Evolutionary conservation across 2,888 invertebrate species (phyloP), one percentile per base, ranked within the genome.

Genomic region (Drosophila neonasuta): DNA sequence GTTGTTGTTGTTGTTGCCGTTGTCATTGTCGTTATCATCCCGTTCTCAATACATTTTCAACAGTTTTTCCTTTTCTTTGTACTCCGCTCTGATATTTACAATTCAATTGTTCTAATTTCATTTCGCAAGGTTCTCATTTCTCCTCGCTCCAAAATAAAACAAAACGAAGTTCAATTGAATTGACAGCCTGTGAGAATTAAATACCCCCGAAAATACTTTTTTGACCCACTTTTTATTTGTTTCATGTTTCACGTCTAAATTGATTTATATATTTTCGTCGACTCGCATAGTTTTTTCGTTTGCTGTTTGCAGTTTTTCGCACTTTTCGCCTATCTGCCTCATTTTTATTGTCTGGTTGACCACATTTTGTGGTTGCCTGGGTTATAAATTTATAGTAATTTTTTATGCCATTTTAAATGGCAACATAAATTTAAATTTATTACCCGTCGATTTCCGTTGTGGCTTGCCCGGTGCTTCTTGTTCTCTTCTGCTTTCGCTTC

Each of bases 31-130:
- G 50, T 54, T 55, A 39, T 51, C 57, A 39, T 50, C 34, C 34
- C 36, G 8, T 32, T 41, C 36, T 45, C n/a, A 13, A 9, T 52
- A 11, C 51, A 36, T 45, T 20, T n/a, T 39, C 52, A 36, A 45
- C 41, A 56, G 51, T 60, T 59, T 46, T 41, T 54, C 42, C 60
- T 50, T 52, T 66, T 67, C 60, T 55, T 68, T 65, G 57, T 49
- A 48, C 64, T 57, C 8, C 30, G 71, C 56, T 75, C 67, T 67
- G 68, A 68, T 83, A 84, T 84, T 85, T 85, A 85, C 85, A 84
- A 84, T 85, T 84, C 83, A 84, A 84, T 84, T 84, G 85, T 85
- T 83, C 84, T 85, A 84, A 85, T 84, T 84, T 81, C 72, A 69
- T 79, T 83, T 72, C 57, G 66, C 55, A 57, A 42, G 68, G 32